Percentiles rank a stretch among this genome's conserved stretches.
Conservation (phyloP, 2,113 vertebrate species). For the Nothobranchius furzeri region DNA sequence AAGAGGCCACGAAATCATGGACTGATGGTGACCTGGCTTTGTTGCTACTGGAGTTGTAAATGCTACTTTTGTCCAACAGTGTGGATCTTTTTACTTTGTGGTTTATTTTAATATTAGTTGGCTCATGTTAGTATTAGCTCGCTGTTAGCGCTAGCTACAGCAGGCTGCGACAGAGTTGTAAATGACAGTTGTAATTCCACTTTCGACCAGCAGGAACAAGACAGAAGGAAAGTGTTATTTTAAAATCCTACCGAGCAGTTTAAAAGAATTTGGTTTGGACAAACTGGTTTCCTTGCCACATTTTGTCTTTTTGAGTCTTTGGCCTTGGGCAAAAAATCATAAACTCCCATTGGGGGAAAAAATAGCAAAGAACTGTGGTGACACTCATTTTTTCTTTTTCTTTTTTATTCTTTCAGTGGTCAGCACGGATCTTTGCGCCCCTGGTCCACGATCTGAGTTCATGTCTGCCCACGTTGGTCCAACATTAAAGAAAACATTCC, state of each 20-base stretch:
- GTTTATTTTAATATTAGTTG: no score
- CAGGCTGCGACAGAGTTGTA: no score
- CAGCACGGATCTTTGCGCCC: not conserved
- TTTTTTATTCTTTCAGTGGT: not conserved
- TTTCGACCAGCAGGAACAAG: no score
- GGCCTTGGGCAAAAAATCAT: not conserved
- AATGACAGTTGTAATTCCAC: no score
- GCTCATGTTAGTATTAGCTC: no score
- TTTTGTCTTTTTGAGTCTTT: slow-evolving; percentile 6
- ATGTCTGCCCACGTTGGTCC: slow-evolving; percentile 5
- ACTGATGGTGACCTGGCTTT: no score
- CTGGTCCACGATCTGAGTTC: not conserved
- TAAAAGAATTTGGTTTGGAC: not conserved
- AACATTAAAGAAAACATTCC: slow-evolving; percentile 13
- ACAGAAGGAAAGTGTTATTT: no score
- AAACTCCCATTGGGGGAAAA: not conserved
- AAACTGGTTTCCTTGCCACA: slow-evolving; percentile 1
- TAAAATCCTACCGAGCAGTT: not conserved
- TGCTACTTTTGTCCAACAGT: no score
- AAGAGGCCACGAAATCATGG: no score
- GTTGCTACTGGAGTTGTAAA: no score
- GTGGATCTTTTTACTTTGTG: no score
- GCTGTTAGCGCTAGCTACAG: no score
- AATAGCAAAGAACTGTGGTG: not conserved
- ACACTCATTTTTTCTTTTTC: not conserved